phyloP scores from a whole-genome alignment of 2,888 invertebrate species.

The Eutolmus rufibarbis region DNA sequence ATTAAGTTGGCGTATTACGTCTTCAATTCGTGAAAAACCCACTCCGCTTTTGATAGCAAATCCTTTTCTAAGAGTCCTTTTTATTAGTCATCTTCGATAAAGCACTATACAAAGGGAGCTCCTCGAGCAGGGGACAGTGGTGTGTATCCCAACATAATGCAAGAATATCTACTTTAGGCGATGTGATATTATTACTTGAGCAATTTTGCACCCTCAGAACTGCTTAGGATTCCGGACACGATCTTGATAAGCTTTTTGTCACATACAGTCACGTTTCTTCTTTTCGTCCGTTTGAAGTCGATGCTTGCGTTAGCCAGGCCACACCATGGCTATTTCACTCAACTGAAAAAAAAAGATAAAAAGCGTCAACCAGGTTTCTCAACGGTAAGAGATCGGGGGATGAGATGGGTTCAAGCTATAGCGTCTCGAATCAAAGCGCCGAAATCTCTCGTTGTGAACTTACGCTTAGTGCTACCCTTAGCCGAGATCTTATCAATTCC shows the following conservation, averaged over 20 bases:
- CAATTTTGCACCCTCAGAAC: conserved; percentile 39
- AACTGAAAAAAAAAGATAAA: conserved; percentile 36
- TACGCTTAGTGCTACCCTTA: not conserved
- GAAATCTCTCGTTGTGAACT: not conserved
- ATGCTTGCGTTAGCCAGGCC: not conserved
- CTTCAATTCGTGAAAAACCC: conserved; percentile 12
- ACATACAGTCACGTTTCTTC: conserved; percentile 40
- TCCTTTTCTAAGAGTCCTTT: conserved; percentile 13
- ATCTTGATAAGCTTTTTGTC: conserved; percentile 41
- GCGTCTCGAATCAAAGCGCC: not conserved
- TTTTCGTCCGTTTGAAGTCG: conserved; percentile 36
- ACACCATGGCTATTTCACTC: conserved; percentile 21
- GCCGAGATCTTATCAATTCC: conserved; percentile 22
- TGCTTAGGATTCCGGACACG: conserved; percentile 29
- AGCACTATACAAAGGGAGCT: conserved; percentile 29
- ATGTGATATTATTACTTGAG: conserved; percentile 40
- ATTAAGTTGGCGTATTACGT: not conserved
- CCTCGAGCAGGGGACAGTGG: not conserved
- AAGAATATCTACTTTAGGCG: conserved; percentile 39
- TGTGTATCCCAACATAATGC: conserved; percentile 32
- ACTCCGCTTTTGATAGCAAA: not conserved
- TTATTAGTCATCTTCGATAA: conserved; percentile 35
- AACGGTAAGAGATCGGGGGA: not conserved
- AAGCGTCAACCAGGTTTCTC: not conserved
- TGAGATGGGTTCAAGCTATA: not conserved